These are phyloP conservation scores for Rallus crepitans DNA, from an alignment of 2,797 vertebrate genomes.

Conservation along the genomic window DNA sequence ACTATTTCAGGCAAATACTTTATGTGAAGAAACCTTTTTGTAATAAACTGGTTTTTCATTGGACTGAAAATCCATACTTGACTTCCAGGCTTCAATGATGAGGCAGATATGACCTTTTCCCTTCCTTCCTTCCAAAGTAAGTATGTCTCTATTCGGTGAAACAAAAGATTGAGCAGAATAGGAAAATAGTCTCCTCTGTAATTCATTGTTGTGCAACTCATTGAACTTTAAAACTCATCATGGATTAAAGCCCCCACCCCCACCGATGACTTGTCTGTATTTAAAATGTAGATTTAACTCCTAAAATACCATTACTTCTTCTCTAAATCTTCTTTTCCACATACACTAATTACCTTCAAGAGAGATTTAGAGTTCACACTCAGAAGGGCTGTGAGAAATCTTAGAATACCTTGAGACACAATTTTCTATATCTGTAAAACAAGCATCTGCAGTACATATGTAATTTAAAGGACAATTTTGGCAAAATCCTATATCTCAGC, in stretches of 20 bases:
- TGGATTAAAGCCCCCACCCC: not conserved
- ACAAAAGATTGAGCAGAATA: not conserved
- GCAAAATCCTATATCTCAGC: not conserved
- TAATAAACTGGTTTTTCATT: not conserved
- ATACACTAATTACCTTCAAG: not conserved
- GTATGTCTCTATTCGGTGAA: not conserved
- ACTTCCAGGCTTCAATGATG: not conserved
- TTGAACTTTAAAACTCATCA: not conserved
- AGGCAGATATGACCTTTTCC: not conserved
- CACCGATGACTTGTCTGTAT: not conserved
- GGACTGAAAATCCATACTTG: not conserved
- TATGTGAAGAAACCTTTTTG: not conserved
- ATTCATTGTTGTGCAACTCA: not conserved
- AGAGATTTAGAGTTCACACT: not conserved
- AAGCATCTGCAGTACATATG: not conserved
- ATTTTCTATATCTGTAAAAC: not conserved
- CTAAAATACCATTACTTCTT: not conserved
- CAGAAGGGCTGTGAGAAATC: not conserved
- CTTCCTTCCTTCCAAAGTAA: not conserved
- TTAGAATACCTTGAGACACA: not conserved
- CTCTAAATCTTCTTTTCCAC: conserved; percentile 17
- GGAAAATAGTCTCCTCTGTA: not conserved
- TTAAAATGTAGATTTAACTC: not conserved
- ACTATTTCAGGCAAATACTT: not conserved
- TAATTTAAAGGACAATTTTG: not conserved